Evolutionary conservation across 2,797 vertebrate genomes (phyloP).

Genomic region (Anabacerthia variegaticeps): DNA sequence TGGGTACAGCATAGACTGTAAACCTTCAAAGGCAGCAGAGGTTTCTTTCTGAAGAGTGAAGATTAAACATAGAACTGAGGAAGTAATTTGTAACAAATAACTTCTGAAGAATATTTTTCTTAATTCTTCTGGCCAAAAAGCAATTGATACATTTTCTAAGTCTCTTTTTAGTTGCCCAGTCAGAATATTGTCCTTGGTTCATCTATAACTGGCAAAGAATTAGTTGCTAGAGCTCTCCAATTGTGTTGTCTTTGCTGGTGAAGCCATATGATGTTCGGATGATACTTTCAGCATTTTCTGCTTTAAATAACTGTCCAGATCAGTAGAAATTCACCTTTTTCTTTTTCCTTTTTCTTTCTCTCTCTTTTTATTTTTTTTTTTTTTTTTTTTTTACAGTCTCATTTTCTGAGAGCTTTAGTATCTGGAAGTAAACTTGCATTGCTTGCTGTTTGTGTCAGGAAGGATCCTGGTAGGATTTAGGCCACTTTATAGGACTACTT

Average conservation of each 20-base stretch:
- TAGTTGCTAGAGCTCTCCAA: background rate
- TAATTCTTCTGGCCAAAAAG: background rate
- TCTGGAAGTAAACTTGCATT: background rate
- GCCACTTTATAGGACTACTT: background rate
- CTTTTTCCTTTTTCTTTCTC: too few relatives aligned
- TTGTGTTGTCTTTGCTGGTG: background rate
- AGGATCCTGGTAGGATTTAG: background rate
- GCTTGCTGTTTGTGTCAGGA: background rate
- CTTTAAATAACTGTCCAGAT: background rate
- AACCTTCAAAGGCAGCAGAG: background rate
- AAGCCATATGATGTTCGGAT: background rate
- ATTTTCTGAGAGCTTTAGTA: background rate
- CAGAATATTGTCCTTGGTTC: background rate
- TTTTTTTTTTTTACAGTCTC: too few relatives aligned
- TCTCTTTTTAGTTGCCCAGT: background rate
- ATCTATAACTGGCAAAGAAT: background rate
- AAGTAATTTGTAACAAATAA: background rate
- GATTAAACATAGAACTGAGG: background rate
- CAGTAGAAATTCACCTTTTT: background rate
- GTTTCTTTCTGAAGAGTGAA: background rate
- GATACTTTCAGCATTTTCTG: background rate
- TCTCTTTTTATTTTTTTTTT: background rate
- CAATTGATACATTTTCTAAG: background rate
- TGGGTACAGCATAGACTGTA: background rate
- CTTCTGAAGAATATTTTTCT: background rate